Evolutionary conservation across 2,888 invertebrate genomes (phyloP), one percentile per base, ranked within the genome.

Genomic region (Drosophila trichaetosa): DNA sequence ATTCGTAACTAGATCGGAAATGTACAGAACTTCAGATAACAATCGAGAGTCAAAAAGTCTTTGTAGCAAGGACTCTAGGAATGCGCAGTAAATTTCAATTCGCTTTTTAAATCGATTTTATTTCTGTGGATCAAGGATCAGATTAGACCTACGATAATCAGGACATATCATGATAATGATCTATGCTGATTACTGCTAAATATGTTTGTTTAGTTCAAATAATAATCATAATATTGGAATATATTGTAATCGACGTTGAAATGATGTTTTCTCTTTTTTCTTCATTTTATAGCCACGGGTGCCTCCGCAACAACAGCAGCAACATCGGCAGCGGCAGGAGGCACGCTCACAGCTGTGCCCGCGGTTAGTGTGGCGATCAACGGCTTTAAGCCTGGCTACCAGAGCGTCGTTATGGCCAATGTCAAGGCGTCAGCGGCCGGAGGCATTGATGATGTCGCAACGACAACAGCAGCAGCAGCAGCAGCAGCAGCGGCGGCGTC

Each of bases 341-440:
- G 81, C 48, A 78, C 76, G 51, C 70, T 79, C 40, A 69, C 81
- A 51, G 66, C 77, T 21, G 58, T 82, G 49, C 73, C 82, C 2
- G 49, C 79, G 1, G 76, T 79, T 31, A 77, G 79, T 36, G 80
- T 84, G 16, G 73, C 80, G 16, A 29, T 88, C 7, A 89, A 89
- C 36, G 90, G 87, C 52, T 89, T 89, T 42, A 89, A 89, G 70
- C 80, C 87, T 0, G 89, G 87, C 69, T 89, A 89, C 46, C 86
- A 86, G 54, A 84, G 73, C n/a, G 85, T 87, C 11, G 84, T 87
- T 27, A 85, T 87, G 74, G 63, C 78, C 59, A 87, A 87, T 34
- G 74, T 82, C 0, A 86, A 86, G 56, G 67, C 76, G 8, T 8
- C 72, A 34, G 27, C 52, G 52, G 10, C 63, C 2, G 11, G 58